A percentile compares a stretch with the other conserved stretches of the same genome.
phyloP scores from a whole-genome alignment of 2,113 vertebrate genomes.

The Excalfactoria chinensis region DNA sequence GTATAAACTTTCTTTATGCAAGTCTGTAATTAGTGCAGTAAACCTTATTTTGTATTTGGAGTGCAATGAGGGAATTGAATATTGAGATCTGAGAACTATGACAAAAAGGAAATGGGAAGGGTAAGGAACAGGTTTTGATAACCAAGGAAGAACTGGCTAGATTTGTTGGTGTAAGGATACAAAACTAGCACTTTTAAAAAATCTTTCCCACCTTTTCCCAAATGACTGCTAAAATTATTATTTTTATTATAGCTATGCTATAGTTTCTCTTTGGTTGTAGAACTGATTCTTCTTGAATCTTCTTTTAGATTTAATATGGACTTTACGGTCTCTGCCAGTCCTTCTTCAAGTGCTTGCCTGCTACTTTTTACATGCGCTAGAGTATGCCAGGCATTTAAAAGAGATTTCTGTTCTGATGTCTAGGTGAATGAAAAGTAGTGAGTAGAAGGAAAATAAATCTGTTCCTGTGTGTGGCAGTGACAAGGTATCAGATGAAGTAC shows the following conservation, averaged over 20 bases:
- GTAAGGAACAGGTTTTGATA: neutral
- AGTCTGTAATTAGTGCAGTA: neutral
- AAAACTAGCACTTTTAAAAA: neutral
- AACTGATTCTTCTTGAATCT: neutral
- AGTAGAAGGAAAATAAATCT: neutral
- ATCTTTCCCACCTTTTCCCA: accelerated
- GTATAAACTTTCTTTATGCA: accelerated
- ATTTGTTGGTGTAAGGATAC: neutral
- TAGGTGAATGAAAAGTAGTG: neutral
- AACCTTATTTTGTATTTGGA: neutral
- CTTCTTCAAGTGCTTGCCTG: neutral
- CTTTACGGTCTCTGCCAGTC: neutral
- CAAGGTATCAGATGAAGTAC: neutral
- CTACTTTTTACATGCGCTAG: neutral
- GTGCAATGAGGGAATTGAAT: neutral
- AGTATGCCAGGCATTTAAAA: neutral
- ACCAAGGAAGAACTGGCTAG: neutral
- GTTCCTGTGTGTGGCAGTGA: accelerated
- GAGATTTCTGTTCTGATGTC: neutral
- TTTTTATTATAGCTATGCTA: neutral
- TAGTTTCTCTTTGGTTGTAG: neutral
- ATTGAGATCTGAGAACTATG: neutral
- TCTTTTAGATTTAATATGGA: neutral
- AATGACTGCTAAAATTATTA: neutral
- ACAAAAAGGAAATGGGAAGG: neutral